These are phyloP conservation scores for Amphimedon queenslandica DNA, from an alignment of 37 sponge, comb jelly and placozoan species.

Conservation along the genomic window DNA sequence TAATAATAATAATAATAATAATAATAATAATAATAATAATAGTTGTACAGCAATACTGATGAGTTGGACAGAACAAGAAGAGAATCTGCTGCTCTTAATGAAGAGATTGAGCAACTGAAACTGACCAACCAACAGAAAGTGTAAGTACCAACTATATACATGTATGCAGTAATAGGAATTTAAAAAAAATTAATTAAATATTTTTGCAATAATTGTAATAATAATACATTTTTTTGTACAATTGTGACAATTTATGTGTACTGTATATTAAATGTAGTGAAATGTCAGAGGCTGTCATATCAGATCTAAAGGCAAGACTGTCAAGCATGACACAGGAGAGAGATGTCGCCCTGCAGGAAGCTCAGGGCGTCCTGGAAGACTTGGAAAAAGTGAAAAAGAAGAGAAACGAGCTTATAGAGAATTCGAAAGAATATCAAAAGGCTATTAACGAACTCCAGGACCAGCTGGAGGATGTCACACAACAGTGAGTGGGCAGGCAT, in stretches of 20 bases:
- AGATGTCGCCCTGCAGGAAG: slow-evolving; percentile 33
- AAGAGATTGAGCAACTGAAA: not conserved
- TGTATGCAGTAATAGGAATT: not conserved
- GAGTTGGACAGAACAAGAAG: not conserved
- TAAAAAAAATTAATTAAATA: not conserved
- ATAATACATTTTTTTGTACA: too few relatives aligned
- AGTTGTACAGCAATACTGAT: not conserved
- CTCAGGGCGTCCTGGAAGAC: slow-evolving; percentile 39
- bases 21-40: not conserved
- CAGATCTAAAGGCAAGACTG: slow-evolving; percentile 6
- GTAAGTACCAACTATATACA: not conserved
- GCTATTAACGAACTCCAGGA: slow-evolving; percentile 33
- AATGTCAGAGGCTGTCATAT: slow-evolving; percentile 3
- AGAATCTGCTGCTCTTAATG: not conserved
- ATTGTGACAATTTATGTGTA: not conserved
- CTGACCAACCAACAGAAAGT: not conserved
- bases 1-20: not conserved
- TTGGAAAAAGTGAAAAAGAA: slow-evolving; percentile 20
- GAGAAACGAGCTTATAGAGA: slow-evolving; percentile 27
- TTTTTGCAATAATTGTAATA: too few relatives aligned
- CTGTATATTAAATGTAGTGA: slow-evolving; percentile 20
- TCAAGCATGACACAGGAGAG: slow-evolving; percentile 3
- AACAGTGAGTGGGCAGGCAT: not conserved
- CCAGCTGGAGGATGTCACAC: slow-evolving; percentile 42
- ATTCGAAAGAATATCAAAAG: slow-evolving; percentile 12